These are phyloP conservation scores for Kryptolebias ocellatus DNA, from an alignment of 2,797 vertebrate genomes.

Conservation along the genomic window DNA sequence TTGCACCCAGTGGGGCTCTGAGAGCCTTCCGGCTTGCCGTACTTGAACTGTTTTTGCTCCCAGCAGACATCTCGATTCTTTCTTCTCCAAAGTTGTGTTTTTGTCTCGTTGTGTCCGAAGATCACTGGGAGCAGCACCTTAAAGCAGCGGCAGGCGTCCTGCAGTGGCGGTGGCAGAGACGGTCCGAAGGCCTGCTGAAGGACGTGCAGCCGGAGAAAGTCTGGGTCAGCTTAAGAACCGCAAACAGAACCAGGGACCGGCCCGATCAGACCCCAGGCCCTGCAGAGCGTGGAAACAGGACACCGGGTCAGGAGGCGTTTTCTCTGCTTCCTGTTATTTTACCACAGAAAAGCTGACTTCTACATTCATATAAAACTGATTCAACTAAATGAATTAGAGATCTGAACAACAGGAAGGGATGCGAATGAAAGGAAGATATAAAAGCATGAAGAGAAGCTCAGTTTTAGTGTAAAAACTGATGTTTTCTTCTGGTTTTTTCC, in stretches of 20 bases:
- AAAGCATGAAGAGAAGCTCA: background rate
- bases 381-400: too few relatives aligned
- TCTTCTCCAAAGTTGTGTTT: too few relatives aligned
- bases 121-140: conserved; percentile 77
- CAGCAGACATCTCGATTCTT: too few relatives aligned
- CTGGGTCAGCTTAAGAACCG: conserved; percentile 80
- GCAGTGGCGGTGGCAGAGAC: conserved; percentile 65
- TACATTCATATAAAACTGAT: too few relatives aligned
- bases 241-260: conserved; percentile 59
- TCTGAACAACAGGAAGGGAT: too few relatives aligned
- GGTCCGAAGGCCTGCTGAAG: conserved; percentile 54
- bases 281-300: conserved; percentile 55
- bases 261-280: conserved; percentile 44
- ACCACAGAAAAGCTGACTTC: background rate
- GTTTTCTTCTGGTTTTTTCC: background rate
- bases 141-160: conserved; percentile 60
- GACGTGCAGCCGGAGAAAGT: conserved; percentile 72
- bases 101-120: conserved; percentile 61
- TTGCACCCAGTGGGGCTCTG: too few relatives aligned
- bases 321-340: background rate
- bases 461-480: background rate
- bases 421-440: background rate
- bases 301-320: conserved; percentile 46
- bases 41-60: too few relatives aligned
- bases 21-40: too few relatives aligned